These are phyloP conservation scores for Gracilinanus agilis DNA, from an alignment of 2,113 vertebrate genomes.

Conservation along the genomic window DNA sequence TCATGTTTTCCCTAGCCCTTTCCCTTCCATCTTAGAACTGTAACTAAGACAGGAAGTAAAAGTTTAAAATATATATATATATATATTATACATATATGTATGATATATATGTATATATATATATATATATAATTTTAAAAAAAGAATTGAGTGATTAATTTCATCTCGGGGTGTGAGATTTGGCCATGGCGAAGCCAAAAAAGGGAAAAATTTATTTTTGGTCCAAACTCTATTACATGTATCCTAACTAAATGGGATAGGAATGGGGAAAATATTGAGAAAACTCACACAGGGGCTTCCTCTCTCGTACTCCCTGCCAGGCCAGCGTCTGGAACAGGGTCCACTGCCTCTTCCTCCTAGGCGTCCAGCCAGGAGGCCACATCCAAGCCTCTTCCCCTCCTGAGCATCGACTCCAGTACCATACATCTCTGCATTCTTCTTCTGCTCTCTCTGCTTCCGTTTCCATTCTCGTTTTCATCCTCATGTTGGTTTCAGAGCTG, in stretches of 20 bases:
- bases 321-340: slow-evolving; percentile 5
- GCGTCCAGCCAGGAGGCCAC: slow-evolving; percentile 1
- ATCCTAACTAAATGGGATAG: not conserved
- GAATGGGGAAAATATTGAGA: not conserved
- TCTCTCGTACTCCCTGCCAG: slow-evolving; percentile 5
- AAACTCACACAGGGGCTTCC: slow-evolving; percentile 1
- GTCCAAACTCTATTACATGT: not conserved
- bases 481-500: slow-evolving; percentile 7
- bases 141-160: not conserved
- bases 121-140: not conserved
- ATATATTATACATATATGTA: no score
- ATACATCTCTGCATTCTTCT: not conserved
- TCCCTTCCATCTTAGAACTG: no score
- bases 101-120: no score
- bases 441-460: not conserved
- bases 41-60: no score
- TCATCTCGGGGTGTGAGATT: not conserved
- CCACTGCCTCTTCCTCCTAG: not conserved
- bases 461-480: not conserved
- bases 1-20: no score
- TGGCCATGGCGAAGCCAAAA: not conserved
- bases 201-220: not conserved
- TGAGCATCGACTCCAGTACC: not conserved
- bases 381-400: not conserved
- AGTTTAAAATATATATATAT: no score